A percentile compares a stretch with the other conserved stretches of the same genome.
Evolutionary conservation across 2,797 vertebrate species (phyloP).

Genomic region (Lindbergichthys nudifrons): DNA sequence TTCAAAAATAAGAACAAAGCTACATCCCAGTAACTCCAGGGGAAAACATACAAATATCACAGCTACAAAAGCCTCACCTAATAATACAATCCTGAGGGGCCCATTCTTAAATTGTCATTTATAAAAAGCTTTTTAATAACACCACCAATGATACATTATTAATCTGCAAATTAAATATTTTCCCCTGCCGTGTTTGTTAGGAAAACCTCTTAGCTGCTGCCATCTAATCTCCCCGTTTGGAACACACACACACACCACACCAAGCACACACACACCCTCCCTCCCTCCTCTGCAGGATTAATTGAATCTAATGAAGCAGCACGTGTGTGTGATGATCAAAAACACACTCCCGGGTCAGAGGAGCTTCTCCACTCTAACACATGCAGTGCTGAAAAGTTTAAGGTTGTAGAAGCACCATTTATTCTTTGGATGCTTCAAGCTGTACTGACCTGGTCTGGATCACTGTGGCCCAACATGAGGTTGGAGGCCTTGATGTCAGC

Average conservation of each 20-base stretch:
- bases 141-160: constrained; percentile 82
- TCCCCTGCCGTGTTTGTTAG: constrained; percentile 77
- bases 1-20: constrained; percentile 42
- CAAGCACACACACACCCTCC: constrained; percentile 19
- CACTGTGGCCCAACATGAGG: constrained; percentile 90
- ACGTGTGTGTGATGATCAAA: constrained; percentile 47
- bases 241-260: constrained; percentile 26
- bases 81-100: constrained; percentile 68
- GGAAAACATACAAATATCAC: constrained; percentile 23
- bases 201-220: constrained; percentile 67
- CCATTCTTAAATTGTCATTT: constrained; percentile 78
- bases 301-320: constrained; percentile 73
- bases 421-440: background rate
- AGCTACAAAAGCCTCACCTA: constrained; percentile 20
- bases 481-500: constrained; percentile 97
- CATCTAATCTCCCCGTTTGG: constrained; percentile 75
- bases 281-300: constrained; percentile 38
- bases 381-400: background rate
- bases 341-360: constrained; percentile 39
- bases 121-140: constrained; percentile 85
- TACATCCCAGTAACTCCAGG: constrained; percentile 32
- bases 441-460: constrained; percentile 91
- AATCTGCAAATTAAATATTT: constrained; percentile 85
- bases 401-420: background rate
- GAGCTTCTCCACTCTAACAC: background rate